These are phyloP conservation scores for Erannis defoliaria DNA, from an alignment of 2,888 invertebrate genomes.

Conservation along the genomic window DNA sequence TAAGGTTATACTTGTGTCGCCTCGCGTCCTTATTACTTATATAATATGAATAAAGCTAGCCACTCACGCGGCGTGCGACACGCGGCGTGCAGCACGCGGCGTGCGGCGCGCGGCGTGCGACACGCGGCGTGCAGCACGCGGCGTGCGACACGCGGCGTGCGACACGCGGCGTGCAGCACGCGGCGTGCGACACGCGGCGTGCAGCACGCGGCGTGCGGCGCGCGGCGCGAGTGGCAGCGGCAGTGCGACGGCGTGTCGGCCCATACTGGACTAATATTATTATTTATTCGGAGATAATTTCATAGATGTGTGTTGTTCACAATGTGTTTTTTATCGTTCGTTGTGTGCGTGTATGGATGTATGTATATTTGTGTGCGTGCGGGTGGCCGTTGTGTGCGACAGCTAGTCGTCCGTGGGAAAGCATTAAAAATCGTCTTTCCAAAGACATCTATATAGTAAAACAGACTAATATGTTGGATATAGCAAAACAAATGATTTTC, in stretches of 20 bases:
- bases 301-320: constrained; percentile 60
- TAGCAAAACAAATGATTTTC: too few relatives aligned
- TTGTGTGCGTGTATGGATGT: constrained; percentile 44
- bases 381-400: constrained; percentile 34
- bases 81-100: constrained; percentile 16
- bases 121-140: constrained; percentile 18
- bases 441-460: too few relatives aligned
- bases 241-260: constrained; percentile 18
- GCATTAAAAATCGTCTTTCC: not conserved
- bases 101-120: constrained; percentile 20
- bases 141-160: constrained; percentile 23
- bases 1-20: constrained; percentile 41
- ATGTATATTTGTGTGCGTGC: constrained; percentile 24
- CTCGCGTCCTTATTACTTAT: constrained; percentile 34
- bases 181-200: not conserved
- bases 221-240: not conserved
- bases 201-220: too few relatives aligned
- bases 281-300: constrained; percentile 53
- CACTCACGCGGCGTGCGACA: constrained; percentile 20
- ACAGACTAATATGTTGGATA: too few relatives aligned
- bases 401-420: not conserved
- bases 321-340: constrained; percentile 52
- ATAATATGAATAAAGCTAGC: constrained; percentile 10
- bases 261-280: constrained; percentile 34
- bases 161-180: not conserved